These are phyloP conservation scores for Hafferia zeledoni DNA, from an alignment of 2,797 vertebrate species.

Conservation along the genomic window DNA sequence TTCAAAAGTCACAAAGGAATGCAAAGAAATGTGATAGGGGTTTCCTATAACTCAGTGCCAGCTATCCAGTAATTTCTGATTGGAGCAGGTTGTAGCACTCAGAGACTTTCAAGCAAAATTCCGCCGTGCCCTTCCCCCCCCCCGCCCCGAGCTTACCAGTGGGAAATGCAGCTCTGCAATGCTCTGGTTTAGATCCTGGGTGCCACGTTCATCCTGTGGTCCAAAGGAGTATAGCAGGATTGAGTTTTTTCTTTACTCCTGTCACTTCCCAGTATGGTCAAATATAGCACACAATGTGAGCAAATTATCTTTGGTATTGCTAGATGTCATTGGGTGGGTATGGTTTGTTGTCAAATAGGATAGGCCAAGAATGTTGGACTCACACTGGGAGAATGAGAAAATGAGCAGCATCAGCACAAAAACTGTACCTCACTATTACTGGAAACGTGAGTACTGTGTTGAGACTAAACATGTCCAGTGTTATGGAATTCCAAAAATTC, in stretches of 20 bases:
- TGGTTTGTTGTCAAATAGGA: not conserved
- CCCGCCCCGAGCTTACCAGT: not conserved
- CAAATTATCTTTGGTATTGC: not conserved
- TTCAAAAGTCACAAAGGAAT: not conserved
- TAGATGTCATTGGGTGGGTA: not conserved
- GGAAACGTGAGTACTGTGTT: not conserved
- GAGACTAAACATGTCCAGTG: slow-evolving; percentile 8
- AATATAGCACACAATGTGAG: not conserved
- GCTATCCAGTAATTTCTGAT: not conserved
- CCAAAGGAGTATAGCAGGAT: not conserved
- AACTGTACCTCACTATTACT: not conserved
- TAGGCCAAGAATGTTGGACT: not conserved
- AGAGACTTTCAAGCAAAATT: not conserved
- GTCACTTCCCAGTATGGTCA: not conserved
- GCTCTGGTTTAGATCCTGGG: not conserved
- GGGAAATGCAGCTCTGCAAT: not conserved
- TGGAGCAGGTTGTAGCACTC: not conserved
- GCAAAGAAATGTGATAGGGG: not conserved
- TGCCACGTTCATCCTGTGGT: not conserved
- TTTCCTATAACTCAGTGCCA: not conserved
- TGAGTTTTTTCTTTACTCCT: not conserved
- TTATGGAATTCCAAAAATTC: slow-evolving; percentile 13
- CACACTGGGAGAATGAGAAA: not conserved
- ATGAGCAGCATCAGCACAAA: not conserved
- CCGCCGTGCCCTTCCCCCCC: no score